Conservation (phyloP, 2,113 vertebrate genomes). For the Clarias macrocephalus region DNA sequence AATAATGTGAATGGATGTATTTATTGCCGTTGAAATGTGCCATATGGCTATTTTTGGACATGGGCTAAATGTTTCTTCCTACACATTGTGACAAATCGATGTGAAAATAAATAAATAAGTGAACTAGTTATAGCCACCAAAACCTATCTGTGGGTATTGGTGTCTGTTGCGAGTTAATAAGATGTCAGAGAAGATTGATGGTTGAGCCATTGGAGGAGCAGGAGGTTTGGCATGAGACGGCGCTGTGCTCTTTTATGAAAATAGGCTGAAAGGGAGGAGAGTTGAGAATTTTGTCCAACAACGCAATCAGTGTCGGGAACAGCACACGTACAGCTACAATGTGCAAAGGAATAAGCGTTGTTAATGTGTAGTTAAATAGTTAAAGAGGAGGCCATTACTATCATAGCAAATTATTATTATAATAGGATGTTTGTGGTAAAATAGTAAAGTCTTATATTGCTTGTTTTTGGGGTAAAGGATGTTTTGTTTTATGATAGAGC, state of each 20-base stretch:
- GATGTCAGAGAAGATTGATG: constrained; percentile 71
- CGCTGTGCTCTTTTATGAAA: constrained; percentile 51
- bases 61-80: constrained; percentile 45
- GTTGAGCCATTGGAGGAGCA: constrained; percentile 53
- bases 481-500: not conserved
- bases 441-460: not conserved
- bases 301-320: constrained; percentile 35
- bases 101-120: constrained; percentile 56
- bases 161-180: constrained; percentile 66
- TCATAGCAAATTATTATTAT: too few relatives aligned
- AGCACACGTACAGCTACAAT: not conserved
- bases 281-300: constrained; percentile 34
- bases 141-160: constrained; percentile 60
- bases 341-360: not conserved
- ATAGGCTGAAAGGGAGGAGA: constrained; percentile 38
- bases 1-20: constrained; percentile 31
- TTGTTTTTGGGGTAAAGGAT: not conserved
- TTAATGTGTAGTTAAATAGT: not conserved
- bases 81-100: constrained; percentile 50
- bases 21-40: constrained; percentile 20
- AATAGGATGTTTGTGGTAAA: not conserved
- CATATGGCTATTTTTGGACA: constrained; percentile 35
- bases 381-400: not conserved
- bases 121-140: constrained; percentile 60
- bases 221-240: constrained; percentile 40